phyloP scores from a whole-genome alignment of 2,113 vertebrate species.

The Neotoma lepida region DNA sequence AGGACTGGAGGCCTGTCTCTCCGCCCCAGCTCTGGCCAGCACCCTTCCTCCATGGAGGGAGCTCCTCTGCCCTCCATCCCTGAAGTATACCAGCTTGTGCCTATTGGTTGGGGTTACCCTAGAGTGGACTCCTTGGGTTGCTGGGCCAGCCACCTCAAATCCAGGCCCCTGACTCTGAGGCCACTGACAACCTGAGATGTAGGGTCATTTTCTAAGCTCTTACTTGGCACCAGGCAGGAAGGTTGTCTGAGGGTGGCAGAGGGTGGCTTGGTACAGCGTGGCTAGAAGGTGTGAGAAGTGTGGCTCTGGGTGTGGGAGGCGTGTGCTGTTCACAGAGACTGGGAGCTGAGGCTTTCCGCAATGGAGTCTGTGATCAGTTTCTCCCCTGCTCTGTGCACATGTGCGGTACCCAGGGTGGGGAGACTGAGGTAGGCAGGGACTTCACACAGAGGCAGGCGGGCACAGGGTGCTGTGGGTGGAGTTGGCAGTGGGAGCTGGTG shows the following conservation, averaged over 20 bases:
- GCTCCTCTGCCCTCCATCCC: too few relatives aligned
- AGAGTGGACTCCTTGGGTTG: not conserved
- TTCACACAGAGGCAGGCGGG: not conserved
- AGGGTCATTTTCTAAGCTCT: not conserved
- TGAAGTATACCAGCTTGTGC: not conserved
- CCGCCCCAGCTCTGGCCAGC: not conserved
- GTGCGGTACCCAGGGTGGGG: not conserved
- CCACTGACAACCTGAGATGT: not conserved
- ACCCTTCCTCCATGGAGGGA: too few relatives aligned
- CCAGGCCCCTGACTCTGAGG: not conserved
- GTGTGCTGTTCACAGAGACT: not conserved
- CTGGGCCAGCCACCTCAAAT: not conserved
- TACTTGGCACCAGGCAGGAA: not conserved
- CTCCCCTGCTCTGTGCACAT: not conserved
- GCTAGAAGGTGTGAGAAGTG: not conserved
- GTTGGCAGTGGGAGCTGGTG: too few relatives aligned
- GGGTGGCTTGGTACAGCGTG: not conserved
- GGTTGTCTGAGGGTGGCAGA: not conserved
- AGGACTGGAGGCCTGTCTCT: not conserved
- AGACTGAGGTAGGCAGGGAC: not conserved
- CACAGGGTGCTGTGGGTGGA: not conserved
- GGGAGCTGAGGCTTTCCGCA: not conserved
- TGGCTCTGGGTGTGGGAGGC: not conserved
- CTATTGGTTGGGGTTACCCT: not conserved
- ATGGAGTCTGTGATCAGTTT: not conserved